Conservation (phyloP, 2,888 invertebrate species). For the Athalia circularis region DNA sequence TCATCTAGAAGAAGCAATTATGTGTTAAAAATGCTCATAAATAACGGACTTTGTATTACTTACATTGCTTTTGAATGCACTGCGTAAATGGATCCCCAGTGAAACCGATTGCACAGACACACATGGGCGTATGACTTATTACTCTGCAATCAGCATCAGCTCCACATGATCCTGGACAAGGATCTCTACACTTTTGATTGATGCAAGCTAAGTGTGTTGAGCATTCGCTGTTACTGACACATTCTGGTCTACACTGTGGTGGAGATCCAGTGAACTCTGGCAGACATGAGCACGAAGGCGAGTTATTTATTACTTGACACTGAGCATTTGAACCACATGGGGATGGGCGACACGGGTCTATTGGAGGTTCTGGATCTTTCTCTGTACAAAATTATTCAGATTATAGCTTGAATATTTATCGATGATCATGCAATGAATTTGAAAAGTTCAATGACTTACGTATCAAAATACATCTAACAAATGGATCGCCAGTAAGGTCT, state of each 20-base stretch:
- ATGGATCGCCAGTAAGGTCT: constrained; percentile 80
- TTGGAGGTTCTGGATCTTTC: constrained; percentile 50
- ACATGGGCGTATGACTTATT: constrained; percentile 85
- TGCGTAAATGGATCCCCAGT: constrained; percentile 78
- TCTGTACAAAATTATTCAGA: constrained; percentile 37
- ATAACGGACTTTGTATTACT: constrained; percentile 46
- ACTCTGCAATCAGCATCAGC: constrained; percentile 84
- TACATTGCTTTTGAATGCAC: constrained; percentile 55
- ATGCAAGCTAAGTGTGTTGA: constrained; percentile 84
- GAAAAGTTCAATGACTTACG: constrained; percentile 48
- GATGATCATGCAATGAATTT: constrained; percentile 52
- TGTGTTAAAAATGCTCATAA: not conserved
- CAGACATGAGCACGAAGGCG: constrained; percentile 80
- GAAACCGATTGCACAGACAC: constrained; percentile 78
- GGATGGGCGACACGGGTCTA: constrained; percentile 68
- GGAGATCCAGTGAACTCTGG: constrained; percentile 84
- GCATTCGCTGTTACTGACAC: constrained; percentile 85
- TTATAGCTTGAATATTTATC: not conserved
- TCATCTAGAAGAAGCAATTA: constrained; percentile 20
- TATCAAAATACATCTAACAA: constrained; percentile 64
- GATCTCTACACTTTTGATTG: constrained; percentile 85
- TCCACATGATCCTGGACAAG: constrained; percentile 87
- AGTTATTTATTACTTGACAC: constrained; percentile 80
- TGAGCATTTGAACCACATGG: constrained; percentile 77
- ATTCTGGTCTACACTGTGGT: constrained; percentile 86